phyloP scores from a whole-genome alignment of 2,888 invertebrate genomes.

The Epinotia brunnichana region DNA sequence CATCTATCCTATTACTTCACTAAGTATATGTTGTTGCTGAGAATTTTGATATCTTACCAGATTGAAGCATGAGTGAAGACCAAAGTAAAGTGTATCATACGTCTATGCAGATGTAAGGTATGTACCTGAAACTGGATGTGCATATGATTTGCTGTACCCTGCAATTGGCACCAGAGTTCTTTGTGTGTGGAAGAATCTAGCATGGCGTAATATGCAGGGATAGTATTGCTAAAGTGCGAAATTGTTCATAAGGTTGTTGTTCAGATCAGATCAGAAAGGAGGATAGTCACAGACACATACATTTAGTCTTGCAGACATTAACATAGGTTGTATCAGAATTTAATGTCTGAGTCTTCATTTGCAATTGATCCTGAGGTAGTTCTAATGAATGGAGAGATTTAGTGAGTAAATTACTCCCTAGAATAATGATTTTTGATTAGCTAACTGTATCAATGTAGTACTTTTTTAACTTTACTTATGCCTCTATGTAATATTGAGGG shows the following conservation, averaged over 20 bases:
- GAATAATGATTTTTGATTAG: neutral
- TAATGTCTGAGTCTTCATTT: no score
- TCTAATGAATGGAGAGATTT: no score
- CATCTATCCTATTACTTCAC: no score
- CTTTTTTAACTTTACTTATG: no score
- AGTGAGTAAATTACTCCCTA: neutral
- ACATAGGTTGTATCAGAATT: no score
- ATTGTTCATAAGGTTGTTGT: no score
- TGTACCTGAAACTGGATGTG: constrained; percentile 30
- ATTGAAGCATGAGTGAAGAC: neutral
- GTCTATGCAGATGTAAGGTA: constrained; percentile 32
- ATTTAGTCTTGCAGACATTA: no score
- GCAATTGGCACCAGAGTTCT: constrained; percentile 42
- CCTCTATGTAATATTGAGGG: no score
- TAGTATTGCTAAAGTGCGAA: neutral
- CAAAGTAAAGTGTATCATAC: constrained; percentile 13
- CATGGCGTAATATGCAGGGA: constrained; percentile 44
- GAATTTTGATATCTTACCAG: neutral
- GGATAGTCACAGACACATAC: no score
- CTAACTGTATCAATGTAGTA: neutral
- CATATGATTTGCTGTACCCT: constrained; percentile 42
- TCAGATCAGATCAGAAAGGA: no score
- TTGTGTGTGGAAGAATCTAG: constrained; percentile 31
- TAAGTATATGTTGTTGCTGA: no score
- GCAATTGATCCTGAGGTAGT: no score